These are phyloP conservation scores for Synergus umbraculus DNA, from an alignment of 2,888 invertebrate genomes.

Conservation along the genomic window DNA sequence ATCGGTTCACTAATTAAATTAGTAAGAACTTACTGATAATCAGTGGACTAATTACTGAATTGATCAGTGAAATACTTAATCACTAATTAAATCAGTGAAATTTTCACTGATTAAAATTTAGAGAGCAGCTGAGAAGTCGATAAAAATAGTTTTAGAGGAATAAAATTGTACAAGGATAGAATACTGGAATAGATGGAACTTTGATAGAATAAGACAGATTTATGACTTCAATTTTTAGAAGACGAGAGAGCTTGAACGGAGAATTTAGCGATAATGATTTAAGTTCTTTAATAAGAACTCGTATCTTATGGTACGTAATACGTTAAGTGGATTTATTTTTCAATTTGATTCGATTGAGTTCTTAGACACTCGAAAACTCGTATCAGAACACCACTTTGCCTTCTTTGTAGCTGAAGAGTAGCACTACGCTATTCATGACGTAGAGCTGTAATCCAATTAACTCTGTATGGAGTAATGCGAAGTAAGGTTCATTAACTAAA, in stretches of 20 bases:
- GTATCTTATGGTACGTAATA: neutral
- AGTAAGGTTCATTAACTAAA: conserved; percentile 20
- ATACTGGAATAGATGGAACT: neutral
- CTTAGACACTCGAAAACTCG: conserved; percentile 20
- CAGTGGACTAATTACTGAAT: too few species aligned
- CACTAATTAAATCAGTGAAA: too few species aligned
- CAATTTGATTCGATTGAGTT: conserved; percentile 33
- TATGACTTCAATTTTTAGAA: conserved; percentile 14
- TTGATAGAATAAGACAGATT: neutral
- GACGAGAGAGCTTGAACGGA: neutral
- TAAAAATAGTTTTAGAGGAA: neutral
- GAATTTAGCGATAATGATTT: conserved; percentile 11
- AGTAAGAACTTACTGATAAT: too few species aligned
- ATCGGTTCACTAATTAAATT: too few species aligned
- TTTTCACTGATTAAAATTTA: too few species aligned
- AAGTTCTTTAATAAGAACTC: neutral
- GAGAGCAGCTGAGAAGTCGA: too few species aligned
- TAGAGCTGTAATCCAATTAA: conserved; percentile 1
- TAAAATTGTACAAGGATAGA: neutral
- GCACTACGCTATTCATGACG: neutral
- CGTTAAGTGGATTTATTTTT: neutral
- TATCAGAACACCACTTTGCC: conserved; percentile 4
- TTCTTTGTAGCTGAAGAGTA: neutral
- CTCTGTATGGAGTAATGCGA: conserved; percentile 12
- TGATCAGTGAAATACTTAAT: too few species aligned